Evolutionary conservation across 1,140 invertebrate genomes (phyloP).

Genomic region (Euura saliciscinereae): DNA sequence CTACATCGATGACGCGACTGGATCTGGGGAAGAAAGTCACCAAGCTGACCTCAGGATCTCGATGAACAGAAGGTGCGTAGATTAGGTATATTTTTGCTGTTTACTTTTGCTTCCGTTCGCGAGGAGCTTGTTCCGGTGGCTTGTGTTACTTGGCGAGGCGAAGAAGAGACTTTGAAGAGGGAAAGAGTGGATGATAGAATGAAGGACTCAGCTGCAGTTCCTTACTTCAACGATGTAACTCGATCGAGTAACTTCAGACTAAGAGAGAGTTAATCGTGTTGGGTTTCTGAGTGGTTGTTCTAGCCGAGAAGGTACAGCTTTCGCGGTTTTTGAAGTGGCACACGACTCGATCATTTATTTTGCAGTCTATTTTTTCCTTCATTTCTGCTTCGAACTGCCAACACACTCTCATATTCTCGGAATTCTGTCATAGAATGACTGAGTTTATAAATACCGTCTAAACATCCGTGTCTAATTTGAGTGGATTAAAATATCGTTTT

Average conservation of each 20-base stretch:
- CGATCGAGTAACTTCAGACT: background rate
- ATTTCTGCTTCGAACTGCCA: no score
- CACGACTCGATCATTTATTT: no score
- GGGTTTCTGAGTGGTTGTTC: background rate
- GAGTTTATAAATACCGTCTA: no score
- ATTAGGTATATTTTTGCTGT: no score
- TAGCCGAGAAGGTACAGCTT: background rate
- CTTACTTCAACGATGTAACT: no score
- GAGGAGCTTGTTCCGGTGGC: background rate
- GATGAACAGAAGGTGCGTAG: constrained; percentile 35
- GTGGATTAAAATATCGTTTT: no score
- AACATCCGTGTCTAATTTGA: no score
- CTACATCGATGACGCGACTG: constrained; percentile 35
- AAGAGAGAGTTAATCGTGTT: background rate
- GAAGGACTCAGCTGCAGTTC: background rate
- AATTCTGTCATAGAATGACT: no score
- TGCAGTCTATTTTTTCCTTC: no score
- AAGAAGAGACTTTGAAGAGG: background rate
- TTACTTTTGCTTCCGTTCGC: no score
- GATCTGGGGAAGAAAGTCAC: constrained; percentile 25
- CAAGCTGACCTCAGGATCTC: constrained; percentile 40
- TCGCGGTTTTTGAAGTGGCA: background rate
- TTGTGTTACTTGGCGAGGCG: background rate
- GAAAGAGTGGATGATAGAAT: background rate
- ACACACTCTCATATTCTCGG: no score